Evolutionary conservation across 2,888 invertebrate species (phyloP).

Genomic region (Bibio marci): DNA sequence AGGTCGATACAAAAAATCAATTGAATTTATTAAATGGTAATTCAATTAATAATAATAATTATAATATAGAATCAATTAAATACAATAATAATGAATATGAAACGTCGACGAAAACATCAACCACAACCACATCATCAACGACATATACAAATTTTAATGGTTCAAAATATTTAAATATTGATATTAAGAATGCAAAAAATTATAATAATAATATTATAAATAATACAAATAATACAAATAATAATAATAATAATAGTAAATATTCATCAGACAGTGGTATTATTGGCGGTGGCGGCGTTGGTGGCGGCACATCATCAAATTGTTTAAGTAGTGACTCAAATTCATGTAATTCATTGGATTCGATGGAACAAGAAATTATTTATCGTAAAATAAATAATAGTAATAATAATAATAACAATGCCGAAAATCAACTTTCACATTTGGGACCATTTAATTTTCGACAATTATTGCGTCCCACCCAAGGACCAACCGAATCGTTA

Average conservation of each 20-base stretch:
- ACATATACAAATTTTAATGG: conserved; percentile 1
- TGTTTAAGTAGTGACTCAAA: background rate
- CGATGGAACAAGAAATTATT: conserved; percentile 12
- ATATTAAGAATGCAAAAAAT: conserved; percentile 5
- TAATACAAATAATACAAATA: too few relatives aligned
- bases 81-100: background rate
- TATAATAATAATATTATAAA: background rate
- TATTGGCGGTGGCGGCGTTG: too few relatives aligned
- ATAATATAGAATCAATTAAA: too few relatives aligned
- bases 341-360: conserved; percentile 9
- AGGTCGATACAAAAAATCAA: too few relatives aligned
- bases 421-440: conserved; percentile 28
- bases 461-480: conserved; percentile 43
- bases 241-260: too few relatives aligned
- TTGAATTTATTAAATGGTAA: too few relatives aligned
- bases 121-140: background rate
- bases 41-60: too few relatives aligned
- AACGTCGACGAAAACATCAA: background rate
- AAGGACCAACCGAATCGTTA: conserved; percentile 50
- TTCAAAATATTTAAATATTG: conserved; percentile 11
- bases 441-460: conserved; percentile 52
- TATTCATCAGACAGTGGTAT: too few relatives aligned
- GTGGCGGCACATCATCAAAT: background rate
- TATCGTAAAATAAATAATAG: conserved; percentile 7
- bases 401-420: too few relatives aligned